A percentile compares a stretch with the other conserved stretches of the same genome.
These are phyloP conservation scores for Bolinopsis microptera DNA, from an alignment of 37 sponge, comb jelly and placozoan genomes.

Conservation along the genomic window DNA sequence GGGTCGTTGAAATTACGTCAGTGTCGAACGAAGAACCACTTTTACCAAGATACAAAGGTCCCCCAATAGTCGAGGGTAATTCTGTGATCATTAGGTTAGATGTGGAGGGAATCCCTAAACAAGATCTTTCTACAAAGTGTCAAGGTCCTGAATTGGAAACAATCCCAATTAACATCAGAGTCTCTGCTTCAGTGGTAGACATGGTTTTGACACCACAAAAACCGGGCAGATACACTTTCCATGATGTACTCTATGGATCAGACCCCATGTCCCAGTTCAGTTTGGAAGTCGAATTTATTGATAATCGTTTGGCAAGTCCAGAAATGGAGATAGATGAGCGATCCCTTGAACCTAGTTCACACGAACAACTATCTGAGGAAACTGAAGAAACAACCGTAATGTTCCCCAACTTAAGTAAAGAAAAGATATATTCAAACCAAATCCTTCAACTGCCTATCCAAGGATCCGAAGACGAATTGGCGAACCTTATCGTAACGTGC, in stretches of 20 bases:
- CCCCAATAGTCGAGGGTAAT: background rate
- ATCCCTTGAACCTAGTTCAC: background rate
- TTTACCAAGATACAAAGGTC: background rate
- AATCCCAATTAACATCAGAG: background rate
- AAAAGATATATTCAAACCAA: constrained; percentile 23
- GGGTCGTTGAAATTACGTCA: background rate
- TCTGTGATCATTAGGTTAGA: background rate
- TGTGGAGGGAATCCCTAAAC: background rate
- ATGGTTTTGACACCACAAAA: background rate
- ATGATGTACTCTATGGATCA: background rate
- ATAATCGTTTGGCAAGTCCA: background rate
- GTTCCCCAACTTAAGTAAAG: constrained; percentile 3
- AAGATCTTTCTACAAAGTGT: background rate
- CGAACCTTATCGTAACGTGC: background rate
- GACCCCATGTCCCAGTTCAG: background rate
- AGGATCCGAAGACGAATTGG: background rate
- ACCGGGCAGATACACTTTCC: background rate
- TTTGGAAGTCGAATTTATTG: background rate
- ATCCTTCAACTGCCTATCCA: constrained; percentile 45
- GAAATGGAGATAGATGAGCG: background rate
- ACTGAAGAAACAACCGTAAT: background rate
- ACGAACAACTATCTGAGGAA: no score
- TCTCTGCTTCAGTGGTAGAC: background rate
- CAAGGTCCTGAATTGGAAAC: background rate
- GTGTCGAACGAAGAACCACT: background rate